Conservation (phyloP, 2,113 vertebrate genomes). For the Pandion haliaetus region DNA sequence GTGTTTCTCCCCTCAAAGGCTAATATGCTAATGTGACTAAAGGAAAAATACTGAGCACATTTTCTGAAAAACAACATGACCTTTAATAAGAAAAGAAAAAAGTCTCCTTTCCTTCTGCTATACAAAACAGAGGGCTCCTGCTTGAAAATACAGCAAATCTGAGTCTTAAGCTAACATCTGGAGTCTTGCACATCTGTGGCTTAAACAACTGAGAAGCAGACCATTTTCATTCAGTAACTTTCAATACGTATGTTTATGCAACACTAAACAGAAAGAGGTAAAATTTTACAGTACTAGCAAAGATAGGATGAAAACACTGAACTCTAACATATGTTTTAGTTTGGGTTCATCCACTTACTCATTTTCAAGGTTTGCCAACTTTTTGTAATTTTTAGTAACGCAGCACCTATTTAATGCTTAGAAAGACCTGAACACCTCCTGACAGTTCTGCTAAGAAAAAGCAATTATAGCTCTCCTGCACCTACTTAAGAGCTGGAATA, state of each 20-base stretch:
- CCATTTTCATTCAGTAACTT: background rate
- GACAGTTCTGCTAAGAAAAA: background rate
- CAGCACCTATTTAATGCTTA: background rate
- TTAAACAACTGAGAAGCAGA: background rate
- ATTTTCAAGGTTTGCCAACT: background rate
- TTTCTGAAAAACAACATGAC: constrained; percentile 21
- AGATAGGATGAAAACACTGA: background rate
- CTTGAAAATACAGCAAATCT: background rate
- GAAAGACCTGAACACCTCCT: background rate
- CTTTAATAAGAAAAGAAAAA: constrained; percentile 2
- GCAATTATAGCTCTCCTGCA: background rate
- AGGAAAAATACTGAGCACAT: background rate
- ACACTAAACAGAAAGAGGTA: background rate
- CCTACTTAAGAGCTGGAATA: background rate
- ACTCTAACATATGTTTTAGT: background rate
- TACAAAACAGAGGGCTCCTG: background rate
- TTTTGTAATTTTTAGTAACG: background rate
- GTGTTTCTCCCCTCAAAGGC: background rate
- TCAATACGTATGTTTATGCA: background rate
- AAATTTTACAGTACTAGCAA: background rate
- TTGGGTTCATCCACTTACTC: background rate
- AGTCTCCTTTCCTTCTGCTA: background rate
- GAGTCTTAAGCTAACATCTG: constrained; percentile 10
- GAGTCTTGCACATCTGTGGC: background rate
- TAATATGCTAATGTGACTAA: background rate